Evolutionary conservation across 2,113 vertebrate species (phyloP), one percentile per base, ranked within the genome.

Genomic region (Anolis carolinensis): DNA sequence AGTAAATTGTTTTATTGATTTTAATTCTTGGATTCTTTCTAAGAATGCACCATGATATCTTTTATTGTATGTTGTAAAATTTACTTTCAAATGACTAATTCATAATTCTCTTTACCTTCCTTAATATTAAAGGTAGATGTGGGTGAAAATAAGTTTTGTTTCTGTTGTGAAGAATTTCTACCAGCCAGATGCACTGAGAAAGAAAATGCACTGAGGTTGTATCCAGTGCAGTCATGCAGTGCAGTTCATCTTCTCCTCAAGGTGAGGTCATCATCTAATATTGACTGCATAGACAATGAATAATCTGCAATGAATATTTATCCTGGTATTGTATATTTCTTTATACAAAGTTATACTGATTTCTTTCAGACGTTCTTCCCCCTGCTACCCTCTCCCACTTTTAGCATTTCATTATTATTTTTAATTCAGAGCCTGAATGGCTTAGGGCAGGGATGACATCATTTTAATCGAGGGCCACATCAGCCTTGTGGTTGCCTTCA

Each of bases 191-290:
- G 97, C 87, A 94, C 95, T 7, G 96, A 97, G 83, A 95, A 89
- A 83, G 96, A 97, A 86, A 95, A 95, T 84, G 88, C 88, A 5
- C 90, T 98, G 91, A 96, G 96, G 88, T 96, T 98, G 0, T 96
- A 97, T 85, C 94, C 96, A 0, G 85, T 96, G 59, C 96, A 95
- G 84, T 97, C 97, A 8, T 98, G 97, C 32, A 94, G 85, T 55
- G 94, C 95, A 36, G 96, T 97, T 92, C 96, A 97, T 77, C 93
- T 97, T 77, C 93, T 97, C 77, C 96, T 98, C 52, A 97, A 99
- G 97, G 97, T 98, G 95, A 39, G 1, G 0, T 0, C 0, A 1
- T 1, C 3, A 0, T 7, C 23, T 10, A 50, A 20, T 2, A 5
- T 1, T 18, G 23, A 21, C 18, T 86, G 39, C 80, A 83, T 59